A percentile compares a stretch with the other conserved stretches of the same genome.
These are phyloP conservation scores for Meriones psammophilus DNA, from an alignment of 2,797 vertebrate genomes.

Conservation along the genomic window DNA sequence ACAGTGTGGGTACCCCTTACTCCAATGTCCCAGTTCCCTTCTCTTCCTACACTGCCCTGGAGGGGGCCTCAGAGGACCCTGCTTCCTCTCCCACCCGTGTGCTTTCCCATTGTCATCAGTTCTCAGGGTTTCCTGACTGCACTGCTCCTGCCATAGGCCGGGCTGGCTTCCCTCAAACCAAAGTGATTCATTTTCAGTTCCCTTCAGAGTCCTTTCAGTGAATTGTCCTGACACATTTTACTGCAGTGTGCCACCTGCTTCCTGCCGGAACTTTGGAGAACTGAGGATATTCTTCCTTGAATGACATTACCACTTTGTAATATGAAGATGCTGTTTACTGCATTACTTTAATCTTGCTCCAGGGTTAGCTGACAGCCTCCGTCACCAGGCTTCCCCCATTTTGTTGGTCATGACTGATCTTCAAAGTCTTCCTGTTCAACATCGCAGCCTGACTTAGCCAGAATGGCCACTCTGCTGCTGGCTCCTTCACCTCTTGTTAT, in stretches of 20 bases:
- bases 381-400: background rate
- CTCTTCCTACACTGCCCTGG: background rate
- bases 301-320: conserved; percentile 20
- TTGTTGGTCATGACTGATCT: background rate
- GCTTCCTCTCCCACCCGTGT: background rate
- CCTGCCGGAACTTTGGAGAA: conserved; percentile 5
- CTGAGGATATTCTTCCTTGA: background rate
- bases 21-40: background rate
- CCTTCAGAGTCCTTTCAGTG: background rate
- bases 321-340: background rate
- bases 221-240: conserved; percentile 12
- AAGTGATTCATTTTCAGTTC: background rate
- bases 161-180: conserved; percentile 28
- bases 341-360: background rate
- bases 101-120: background rate
- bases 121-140: background rate
- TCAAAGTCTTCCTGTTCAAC: background rate
- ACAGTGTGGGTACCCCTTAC: background rate
- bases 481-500: background rate
- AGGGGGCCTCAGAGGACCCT: background rate
- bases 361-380: background rate
- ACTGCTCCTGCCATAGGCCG: background rate
- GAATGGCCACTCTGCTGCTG: background rate
- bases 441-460: background rate
- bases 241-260: conserved; percentile 53